A percentile compares a stretch with the other conserved stretches of the same genome.
Conservation (phyloP, 2,797 vertebrate species). For the Trachops cirrhosus region DNA sequence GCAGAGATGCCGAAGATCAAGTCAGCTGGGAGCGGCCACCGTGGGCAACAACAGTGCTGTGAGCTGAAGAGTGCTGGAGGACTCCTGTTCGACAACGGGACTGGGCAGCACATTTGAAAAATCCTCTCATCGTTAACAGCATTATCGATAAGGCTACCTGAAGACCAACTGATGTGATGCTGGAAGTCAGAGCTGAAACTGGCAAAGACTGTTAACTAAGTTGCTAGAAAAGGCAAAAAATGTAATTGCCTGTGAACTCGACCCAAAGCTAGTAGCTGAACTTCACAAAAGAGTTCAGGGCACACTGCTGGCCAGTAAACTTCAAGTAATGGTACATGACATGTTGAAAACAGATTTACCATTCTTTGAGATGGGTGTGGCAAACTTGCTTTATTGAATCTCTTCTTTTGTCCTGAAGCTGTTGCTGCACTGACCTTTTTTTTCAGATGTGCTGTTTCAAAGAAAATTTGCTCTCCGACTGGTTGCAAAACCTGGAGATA, state of each 20-base stretch:
- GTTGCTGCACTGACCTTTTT: not conserved
- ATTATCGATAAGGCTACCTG: not conserved
- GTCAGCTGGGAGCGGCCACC: not conserved
- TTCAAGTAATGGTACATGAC: constrained; percentile 95
- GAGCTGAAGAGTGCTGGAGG: not conserved
- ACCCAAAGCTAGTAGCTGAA: constrained; percentile 94
- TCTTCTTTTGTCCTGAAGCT: not conserved
- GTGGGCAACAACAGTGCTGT: not conserved
- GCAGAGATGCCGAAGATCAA: not conserved
- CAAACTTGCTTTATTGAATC: constrained; percentile 98
- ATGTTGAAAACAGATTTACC: constrained; percentile 95
- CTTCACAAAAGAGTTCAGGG: constrained; percentile 98
- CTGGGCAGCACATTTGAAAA: not conserved
- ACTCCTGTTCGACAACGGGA: not conserved
- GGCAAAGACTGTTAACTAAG: not conserved
- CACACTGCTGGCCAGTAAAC: constrained; percentile 93
- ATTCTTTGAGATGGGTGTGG: constrained; percentile 96
- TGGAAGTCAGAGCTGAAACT: not conserved
- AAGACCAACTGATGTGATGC: not conserved
- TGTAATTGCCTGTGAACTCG: constrained; percentile 98
- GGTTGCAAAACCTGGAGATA: constrained; percentile 95
- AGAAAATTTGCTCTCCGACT: constrained; percentile 97
- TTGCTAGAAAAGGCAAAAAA: constrained; percentile 66
- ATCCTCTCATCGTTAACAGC: not conserved
- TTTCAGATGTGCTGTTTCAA: constrained; percentile 88